Base-by-base conservation (phyloP, 2,113 vertebrate species). In the Daubentonia madagascariensis region DNA sequence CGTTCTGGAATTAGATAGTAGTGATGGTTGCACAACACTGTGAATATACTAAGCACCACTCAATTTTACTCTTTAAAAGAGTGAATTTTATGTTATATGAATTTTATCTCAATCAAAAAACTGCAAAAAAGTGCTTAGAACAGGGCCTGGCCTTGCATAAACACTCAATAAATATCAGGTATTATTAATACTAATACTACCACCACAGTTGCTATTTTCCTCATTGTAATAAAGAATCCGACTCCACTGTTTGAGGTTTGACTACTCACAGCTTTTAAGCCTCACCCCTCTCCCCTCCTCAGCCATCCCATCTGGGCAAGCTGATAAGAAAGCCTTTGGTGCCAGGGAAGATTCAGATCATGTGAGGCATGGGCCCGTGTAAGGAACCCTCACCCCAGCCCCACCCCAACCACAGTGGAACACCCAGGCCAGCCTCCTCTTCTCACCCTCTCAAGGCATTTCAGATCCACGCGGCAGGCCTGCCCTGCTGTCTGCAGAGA, bases 351-450 rank as follows among this genome's bases (percentile, higher is more conserved):
- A 63, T 3, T 78, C 45, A 84, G 35, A 83, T 20, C 59, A 9
- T 0, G 20, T 0, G 30, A 59, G n/a, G 52, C 32, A 1, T 10
- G 16, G 63, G 23, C 40, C 23, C 7, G 2, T 0, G 10, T 45
- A 45, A 0, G 52, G n/a, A 65, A 50, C 6, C 30, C 73, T 80
- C 67, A 48, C 2, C 30, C 12, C 0, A 13, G 28, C 28, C 35
- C 17, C 3, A 32, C 3, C 20, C 59, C 30, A 43, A 16, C 18
- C 32, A 40, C 30, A 57, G 16, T 6, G 75, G 20, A 32, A 79
- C 13, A 63, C 72, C 30, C 17, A 8, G 30, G 18, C 9, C 10
- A 45, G 83, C 13, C 11, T n/a, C 37, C 61, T 20, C 11, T 37
- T 70, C 61, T 52, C 20, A 43, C 37, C 75, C n/a, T 25, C 37